Conservation (phyloP, 2,797 vertebrate genomes). For the Limnodromus scolopaceus region DNA sequence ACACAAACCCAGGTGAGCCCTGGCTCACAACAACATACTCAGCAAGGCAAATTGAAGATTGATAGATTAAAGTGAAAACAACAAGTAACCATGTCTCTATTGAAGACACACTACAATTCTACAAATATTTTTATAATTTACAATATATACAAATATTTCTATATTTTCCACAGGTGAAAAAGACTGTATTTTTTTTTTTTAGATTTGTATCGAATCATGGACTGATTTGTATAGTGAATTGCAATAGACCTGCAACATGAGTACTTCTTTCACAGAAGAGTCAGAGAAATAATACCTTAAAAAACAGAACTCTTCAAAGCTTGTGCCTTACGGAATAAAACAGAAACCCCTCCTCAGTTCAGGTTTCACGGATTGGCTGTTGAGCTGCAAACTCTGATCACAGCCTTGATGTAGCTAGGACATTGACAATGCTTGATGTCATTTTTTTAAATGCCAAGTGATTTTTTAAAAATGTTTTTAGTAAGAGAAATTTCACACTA, state of each 20-base stretch:
- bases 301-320: neutral
- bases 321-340: neutral
- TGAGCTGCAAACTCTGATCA: neutral
- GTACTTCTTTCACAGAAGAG: neutral
- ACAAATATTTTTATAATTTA: no score
- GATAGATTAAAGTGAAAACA: neutral
- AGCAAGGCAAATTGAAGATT: neutral
- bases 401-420: neutral
- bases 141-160: no score
- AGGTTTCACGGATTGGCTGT: neutral
- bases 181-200: no score
- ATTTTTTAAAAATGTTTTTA: neutral
- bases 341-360: rapidly evolving
- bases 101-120: neutral
- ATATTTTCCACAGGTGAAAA: neutral
- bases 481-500: neutral
- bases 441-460: neutral
- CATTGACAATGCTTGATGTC: neutral
- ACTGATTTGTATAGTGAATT: neutral
- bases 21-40: neutral
- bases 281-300: neutral
- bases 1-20: neutral
- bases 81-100: neutral
- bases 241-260: neutral
- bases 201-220: neutral